Conservation (phyloP, 2,888 invertebrate genomes). For the Apamea epomidion region DNA sequence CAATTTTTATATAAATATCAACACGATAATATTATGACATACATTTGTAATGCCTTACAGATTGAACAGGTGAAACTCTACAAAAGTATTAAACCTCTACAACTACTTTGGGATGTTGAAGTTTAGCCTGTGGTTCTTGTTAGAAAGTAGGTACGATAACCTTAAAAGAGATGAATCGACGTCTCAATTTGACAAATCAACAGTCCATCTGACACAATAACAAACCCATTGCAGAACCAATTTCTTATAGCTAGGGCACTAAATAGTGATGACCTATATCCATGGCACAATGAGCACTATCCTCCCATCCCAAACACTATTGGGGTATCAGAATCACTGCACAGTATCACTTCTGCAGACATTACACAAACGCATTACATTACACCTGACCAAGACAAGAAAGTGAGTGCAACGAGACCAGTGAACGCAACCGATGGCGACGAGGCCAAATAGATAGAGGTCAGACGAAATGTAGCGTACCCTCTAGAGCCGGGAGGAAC, state of each 20-base stretch:
- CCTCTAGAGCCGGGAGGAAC: conserved; percentile 88
- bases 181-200: conserved; percentile 34
- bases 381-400: conserved; percentile 89
- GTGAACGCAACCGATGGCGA: conserved; percentile 86
- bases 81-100: conserved; percentile 1
- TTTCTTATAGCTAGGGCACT: conserved; percentile 31
- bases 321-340: conserved; percentile 70
- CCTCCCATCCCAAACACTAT: conserved; percentile 52
- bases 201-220: conserved; percentile 50
- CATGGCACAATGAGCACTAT: conserved; percentile 55
- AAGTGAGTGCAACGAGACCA: conserved; percentile 87
- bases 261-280: conserved; percentile 51
- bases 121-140: conserved; percentile 11
- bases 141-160: conserved; percentile 51
- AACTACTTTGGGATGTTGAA: conserved; percentile 1
- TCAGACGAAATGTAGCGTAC: conserved; percentile 82
- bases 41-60: not conserved
- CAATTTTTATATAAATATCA: conserved; percentile 3
- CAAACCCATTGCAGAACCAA: conserved; percentile 42
- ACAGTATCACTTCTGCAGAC: conserved; percentile 77
- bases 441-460: conserved; percentile 86
- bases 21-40: conserved; percentile 13
- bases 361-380: conserved; percentile 83
- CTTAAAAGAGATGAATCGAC: conserved; percentile 44
- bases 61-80: not conserved